A percentile compares a stretch with the other conserved stretches of the same genome.
phyloP scores from a whole-genome alignment of 1,140 invertebrate genomes.

The Saccostrea glomerata region DNA sequence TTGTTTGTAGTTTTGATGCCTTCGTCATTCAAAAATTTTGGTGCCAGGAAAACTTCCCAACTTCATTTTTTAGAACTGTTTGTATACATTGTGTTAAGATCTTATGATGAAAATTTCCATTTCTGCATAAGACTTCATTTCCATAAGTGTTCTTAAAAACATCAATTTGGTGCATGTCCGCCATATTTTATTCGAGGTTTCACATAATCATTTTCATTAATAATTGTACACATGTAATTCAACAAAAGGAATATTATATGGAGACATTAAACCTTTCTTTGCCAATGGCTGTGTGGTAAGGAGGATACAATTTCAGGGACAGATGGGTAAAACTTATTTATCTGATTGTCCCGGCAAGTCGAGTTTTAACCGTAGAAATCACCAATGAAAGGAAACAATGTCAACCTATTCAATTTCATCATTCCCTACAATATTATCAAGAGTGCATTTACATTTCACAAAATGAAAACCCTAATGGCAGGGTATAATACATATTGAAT shows the following conservation, averaged over 20 bases:
- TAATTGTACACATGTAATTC: constrained; percentile 13
- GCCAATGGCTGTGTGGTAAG: neutral
- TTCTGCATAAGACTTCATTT: neutral
- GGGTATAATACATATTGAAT: constrained; percentile 42
- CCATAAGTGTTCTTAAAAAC: neutral
- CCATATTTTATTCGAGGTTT: neutral
- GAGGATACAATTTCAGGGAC: constrained; percentile 30
- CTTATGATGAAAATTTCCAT: neutral
- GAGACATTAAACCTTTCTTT: neutral
- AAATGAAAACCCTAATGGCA: constrained; percentile 41
- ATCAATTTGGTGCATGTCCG: neutral
- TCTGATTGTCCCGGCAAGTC: constrained; percentile 5
- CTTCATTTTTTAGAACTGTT: too few species aligned
- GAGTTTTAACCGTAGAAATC: constrained; percentile 13
- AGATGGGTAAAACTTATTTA: constrained; percentile 35
- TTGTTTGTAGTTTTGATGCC: neutral
- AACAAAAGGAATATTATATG: constrained; percentile 33
- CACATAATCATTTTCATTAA: neutral
- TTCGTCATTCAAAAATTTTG: neutral
- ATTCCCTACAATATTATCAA: constrained; percentile 20
- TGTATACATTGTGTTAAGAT: too few species aligned
- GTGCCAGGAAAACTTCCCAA: neutral
- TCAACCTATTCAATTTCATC: constrained; percentile 25
- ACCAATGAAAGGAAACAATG: constrained; percentile 34
- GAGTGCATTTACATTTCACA: constrained; percentile 39